Conservation (phyloP, 92 coral and sea anemone genomes). For the Chrysogorgia sp. region DNA sequence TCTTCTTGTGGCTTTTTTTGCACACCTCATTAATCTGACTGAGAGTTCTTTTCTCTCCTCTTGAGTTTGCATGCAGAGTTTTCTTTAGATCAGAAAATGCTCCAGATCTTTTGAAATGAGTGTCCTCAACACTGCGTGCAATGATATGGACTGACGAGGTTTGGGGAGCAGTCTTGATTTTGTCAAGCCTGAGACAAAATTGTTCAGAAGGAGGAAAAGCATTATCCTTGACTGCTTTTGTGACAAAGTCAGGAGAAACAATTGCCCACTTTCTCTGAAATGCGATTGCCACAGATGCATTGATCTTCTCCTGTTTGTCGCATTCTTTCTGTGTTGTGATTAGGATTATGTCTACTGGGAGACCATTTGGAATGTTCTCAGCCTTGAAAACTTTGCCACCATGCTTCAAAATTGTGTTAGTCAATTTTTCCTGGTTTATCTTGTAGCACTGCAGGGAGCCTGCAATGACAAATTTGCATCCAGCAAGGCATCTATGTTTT, state of each 20-base stretch:
- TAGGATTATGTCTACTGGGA: too few species aligned
- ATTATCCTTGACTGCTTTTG: neutral
- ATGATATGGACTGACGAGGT: neutral
- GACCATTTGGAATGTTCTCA: too few species aligned
- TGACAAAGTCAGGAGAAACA: neutral
- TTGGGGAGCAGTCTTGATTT: too few species aligned
- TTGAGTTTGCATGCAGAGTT: conserved; percentile 7
- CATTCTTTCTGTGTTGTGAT: too few species aligned
- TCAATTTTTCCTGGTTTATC: neutral
- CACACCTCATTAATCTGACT: neutral
- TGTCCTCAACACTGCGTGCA: conserved; percentile 7
- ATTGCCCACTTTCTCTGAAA: too few species aligned
- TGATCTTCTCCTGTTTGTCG: too few species aligned
- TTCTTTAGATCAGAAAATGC: neutral
- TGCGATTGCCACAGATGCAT: too few species aligned
- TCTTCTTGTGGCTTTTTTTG: neutral
- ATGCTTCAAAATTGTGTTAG: too few species aligned
- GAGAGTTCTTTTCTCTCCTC: neutral
- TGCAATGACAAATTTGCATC: conserved; percentile 14
- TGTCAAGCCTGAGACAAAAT: neutral
- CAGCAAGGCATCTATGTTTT: conserved; percentile 5
- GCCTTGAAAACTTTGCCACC: conserved; percentile 12
- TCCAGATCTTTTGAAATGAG: conserved; percentile 6
- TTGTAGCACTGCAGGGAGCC: conserved; percentile 16
- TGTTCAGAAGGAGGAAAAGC: neutral